Base-by-base conservation (phyloP, 2,888 invertebrate species). In the Cephalotes varians region DNA sequence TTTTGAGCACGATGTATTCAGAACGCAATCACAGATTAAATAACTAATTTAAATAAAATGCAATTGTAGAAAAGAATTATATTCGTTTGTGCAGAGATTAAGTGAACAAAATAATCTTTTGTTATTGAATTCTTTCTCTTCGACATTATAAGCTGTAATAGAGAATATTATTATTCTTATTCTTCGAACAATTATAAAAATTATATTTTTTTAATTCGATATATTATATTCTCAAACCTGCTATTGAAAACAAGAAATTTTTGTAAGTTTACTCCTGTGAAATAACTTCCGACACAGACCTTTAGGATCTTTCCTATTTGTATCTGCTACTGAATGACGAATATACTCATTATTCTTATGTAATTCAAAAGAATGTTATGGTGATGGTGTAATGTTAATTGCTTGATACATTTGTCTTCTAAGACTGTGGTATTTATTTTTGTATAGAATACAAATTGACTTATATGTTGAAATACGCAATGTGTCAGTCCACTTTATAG, bases 341-440 rank as follows among this genome's bases (percentile, higher is more conserved):
- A 34, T 79, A 79, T 56, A 79, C 56, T 71, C 72, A 79, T 69
- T 85, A 81, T 67, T 67, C 54, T 64, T 77, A 65, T 73, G 74
- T 85, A 86, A 86, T 81, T 62, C 76, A 82, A 83, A 82, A 85
- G 85, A 86, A 86, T 77, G 60, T 87, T 86, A 88, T 90, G 93
- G 92, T 93, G 93, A 92, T 92, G 93, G 93, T 93, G 91, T 91
- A 92, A 90, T 88, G 85, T 91, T 92, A 91, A 91, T 89, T 90
- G 91, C 92, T 92, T 92, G 86, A 90, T 91, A 91, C 90, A 91
- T 92, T 93, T 91, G 82, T 90, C 88, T 90, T 91, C 87, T 89
- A 91, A 91, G 89, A 90, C 88, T 90, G 91, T 91, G 91, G 91
- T 94, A 93, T 94, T 94, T 94, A 93, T 94, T 93, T 93, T 94